Percentiles rank a stretch among this genome's conserved stretches.
phyloP scores from a whole-genome alignment of 2,888 invertebrate genomes.

The Euzophera pinguis region DNA sequence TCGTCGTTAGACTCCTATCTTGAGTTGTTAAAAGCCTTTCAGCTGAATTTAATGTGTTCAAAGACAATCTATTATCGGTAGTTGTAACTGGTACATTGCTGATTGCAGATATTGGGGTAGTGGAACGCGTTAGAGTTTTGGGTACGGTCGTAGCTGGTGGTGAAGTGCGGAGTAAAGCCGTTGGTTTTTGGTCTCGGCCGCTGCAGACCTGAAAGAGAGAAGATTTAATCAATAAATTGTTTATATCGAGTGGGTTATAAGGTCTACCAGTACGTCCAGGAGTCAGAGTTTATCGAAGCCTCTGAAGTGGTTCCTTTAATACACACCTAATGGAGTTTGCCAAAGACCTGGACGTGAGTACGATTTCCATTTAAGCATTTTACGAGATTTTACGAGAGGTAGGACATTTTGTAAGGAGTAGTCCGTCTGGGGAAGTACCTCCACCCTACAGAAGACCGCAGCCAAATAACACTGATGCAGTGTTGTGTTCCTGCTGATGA shows the following conservation, averaged over 20 bases:
- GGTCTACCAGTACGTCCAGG: too few species aligned
- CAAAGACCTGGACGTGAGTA: too few species aligned
- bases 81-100: conserved; percentile 19
- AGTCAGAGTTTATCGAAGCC: too few species aligned
- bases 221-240: background rate
- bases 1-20: conserved; percentile 35
- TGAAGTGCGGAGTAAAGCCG: conserved; percentile 55
- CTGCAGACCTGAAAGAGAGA: conserved; percentile 61
- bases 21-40: conserved; percentile 47
- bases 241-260: conserved; percentile 28
- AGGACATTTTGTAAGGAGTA: too few species aligned
- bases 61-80: conserved; percentile 41
- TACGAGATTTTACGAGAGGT: too few species aligned
- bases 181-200: conserved; percentile 70
- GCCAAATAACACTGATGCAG: too few species aligned
- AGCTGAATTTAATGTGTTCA: conserved; percentile 47
- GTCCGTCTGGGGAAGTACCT: too few species aligned
- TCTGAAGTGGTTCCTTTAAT: too few species aligned
- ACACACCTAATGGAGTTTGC: too few species aligned
- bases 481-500: too few species aligned
- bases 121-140: conserved; percentile 51
- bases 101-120: conserved; percentile 47
- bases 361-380: too few species aligned
- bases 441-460: too few species aligned
- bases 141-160: conserved; percentile 54